Evolutionary conservation across 2,888 invertebrate species (phyloP), one percentile per base, ranked within the genome.

Genomic region (Ophion costatus): DNA sequence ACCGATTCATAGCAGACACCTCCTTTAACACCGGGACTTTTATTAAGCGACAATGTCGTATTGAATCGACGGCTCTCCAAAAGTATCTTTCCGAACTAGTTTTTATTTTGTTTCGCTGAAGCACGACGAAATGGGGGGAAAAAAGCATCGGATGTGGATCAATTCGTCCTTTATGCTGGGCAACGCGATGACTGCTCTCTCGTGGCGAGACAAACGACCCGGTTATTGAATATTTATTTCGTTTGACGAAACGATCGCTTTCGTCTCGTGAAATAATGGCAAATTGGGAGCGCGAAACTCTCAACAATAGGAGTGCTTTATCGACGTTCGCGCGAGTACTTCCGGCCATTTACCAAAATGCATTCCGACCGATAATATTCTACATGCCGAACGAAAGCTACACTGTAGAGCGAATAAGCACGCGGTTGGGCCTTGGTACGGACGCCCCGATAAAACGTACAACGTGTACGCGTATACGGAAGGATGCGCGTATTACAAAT

Each of bases 331-430:
- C 45, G 63, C 33, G n/a, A 24, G 76, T 33, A 75, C 76, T 76
- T 69, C 71, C 79, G 76, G 76, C 57, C 22, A 82, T 85, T 85
- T 85, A 64, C 71, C 64, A 80, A 45, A 76, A 61, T 77, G 51
- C 73, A 82, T 85, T 76, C 61, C 59, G 14, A 70, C 24, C 66
- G 59, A 59, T 84, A 78, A 84, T 85, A 76, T 82, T 22, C n/a
- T 66, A 71, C 69, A 67, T 59, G 51, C 20, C 71, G 70, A 61
- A 79, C 71, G 70, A 61, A 79, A 59, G 70, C 76, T 71, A 76
- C 64, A 80, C 66, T 82, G 67, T 61, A 63, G 66, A 67, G 71
- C 78, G 82, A 79, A 71, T 42, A 70, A 38, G 63, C 74, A 56
- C 69, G 51, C 51, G 51, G 51, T 51, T 51, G 9, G 9, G 38